Conservation (phyloP, 2,113 vertebrate species). For the Bos taurus region ARS-UCD2.0 NC_037354.1:6499501-6500000, state of each 20-base stretch:
- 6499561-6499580: accelerated
- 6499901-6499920: neutral
- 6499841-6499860: neutral
- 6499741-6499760: neutral
- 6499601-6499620: accelerated
- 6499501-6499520: neutral
- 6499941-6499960: accelerated
- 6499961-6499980: neutral
- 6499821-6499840: neutral
- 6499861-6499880: neutral
- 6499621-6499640: neutral
- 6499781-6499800: too few relatives aligned
- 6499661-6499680: too few relatives aligned
- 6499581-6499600: accelerated
- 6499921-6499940: too few relatives aligned
- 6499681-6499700: accelerated
- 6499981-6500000: neutral
- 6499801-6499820: neutral
- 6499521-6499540: neutral
- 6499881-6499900: neutral
- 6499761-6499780: neutral
- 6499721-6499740: neutral
- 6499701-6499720: accelerated
- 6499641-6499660: neutral
- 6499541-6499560: neutral